Evolutionary conservation across 2,113 vertebrate genomes (phyloP).

Genomic region (Anolis carolinensis): DNA sequence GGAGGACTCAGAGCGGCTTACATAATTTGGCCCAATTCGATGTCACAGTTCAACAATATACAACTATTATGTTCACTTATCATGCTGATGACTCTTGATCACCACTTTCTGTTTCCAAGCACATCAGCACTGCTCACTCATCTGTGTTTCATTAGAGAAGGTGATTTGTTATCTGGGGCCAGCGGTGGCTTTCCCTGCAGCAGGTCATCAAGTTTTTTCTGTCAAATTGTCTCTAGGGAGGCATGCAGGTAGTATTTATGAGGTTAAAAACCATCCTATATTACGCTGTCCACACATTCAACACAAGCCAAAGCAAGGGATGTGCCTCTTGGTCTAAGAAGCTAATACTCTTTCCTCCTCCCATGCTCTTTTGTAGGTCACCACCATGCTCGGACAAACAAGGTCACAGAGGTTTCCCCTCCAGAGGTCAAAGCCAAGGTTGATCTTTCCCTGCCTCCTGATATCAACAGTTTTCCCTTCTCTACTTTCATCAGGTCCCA

Average conservation of each 20-base stretch:
- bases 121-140: background rate
- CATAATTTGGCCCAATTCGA: no score
- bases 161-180: background rate
- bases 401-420: constrained; percentile 77
- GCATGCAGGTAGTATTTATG: background rate
- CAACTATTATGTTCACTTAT: background rate
- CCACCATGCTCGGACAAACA: constrained; percentile 46
- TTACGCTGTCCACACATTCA: background rate
- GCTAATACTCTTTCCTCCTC: background rate
- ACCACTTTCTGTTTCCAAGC: background rate
- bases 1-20: no score
- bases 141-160: background rate
- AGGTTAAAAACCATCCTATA: no score
- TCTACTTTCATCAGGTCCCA: constrained; percentile 81
- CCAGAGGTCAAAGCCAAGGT: constrained; percentile 83
- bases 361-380: constrained; percentile 62
- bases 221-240: background rate
- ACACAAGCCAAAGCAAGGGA: background rate
- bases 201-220: background rate
- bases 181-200: background rate
- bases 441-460: constrained; percentile 74
- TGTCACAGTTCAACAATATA: no score
- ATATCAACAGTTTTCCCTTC: constrained; percentile 84
- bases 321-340: background rate
- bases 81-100: background rate